Conservation (phyloP, 2,113 vertebrate genomes). For the Takifugu flavidus region DNA sequence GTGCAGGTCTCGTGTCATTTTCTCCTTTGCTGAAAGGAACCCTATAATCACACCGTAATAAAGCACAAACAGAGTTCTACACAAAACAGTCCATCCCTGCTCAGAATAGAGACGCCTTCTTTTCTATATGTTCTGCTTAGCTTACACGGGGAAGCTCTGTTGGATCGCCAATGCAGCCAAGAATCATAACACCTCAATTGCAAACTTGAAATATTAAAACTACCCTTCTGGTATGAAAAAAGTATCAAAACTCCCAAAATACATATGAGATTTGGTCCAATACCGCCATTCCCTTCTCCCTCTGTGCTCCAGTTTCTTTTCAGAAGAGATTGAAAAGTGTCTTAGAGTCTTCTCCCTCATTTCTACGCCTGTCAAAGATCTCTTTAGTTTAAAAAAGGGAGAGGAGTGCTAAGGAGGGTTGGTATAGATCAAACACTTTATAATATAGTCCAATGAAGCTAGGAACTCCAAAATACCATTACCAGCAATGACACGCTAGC, state of each 20-base stretch:
- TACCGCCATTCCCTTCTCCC: conserved; percentile 35
- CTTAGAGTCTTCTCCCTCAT: conserved; percentile 57
- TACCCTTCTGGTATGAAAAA: conserved; percentile 33
- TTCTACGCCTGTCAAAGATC: conserved; percentile 68
- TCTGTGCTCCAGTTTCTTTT: conserved; percentile 58
- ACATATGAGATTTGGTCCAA: conserved; percentile 51
- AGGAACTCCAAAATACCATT: conserved; percentile 63
- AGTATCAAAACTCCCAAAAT: conserved; percentile 50
- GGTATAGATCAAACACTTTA: conserved; percentile 69
- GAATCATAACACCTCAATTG: conserved; percentile 39
- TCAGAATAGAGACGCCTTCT: conserved; percentile 4
- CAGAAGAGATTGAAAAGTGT: conserved; percentile 68
- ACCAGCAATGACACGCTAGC: conserved; percentile 65
- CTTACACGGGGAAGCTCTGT: conserved; percentile 21
- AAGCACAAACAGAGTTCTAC: neutral
- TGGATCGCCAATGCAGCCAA: conserved; percentile 32
- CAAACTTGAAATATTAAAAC: conserved; percentile 59
- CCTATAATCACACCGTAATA: conserved; percentile 23
- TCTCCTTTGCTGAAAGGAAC: conserved; percentile 9
- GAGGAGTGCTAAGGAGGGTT: conserved; percentile 44
- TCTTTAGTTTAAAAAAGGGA: conserved; percentile 33
- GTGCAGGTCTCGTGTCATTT: conserved; percentile 9
- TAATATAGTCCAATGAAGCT: conserved; percentile 64
- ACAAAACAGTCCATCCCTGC: conserved; percentile 20
- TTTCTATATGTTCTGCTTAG: conserved; percentile 25